Evolutionary conservation across 2,797 vertebrate genomes (phyloP).

Genomic region (Australoheros facetus): DNA sequence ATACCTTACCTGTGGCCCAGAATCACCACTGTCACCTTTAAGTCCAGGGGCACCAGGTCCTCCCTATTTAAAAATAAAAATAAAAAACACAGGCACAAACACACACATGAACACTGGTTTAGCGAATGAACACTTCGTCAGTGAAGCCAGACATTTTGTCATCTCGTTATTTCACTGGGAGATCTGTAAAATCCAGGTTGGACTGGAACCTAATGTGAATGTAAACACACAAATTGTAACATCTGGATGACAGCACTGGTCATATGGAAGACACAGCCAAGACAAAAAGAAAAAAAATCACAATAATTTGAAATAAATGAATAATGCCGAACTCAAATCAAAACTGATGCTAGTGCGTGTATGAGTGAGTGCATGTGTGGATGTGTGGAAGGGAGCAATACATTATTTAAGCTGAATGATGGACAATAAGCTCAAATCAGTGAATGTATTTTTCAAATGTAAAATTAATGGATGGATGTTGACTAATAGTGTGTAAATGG

Average conservation of each 20-base stretch:
- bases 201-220: conserved; percentile 2
- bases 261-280: not conserved
- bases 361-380: not conserved
- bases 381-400: not conserved
- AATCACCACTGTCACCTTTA: conserved; percentile 93
- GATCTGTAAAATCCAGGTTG: not conserved
- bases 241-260: not conserved
- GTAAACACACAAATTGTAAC: conserved; percentile 1
- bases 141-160: conserved; percentile 4
- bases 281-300: not conserved
- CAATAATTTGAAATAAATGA: not conserved
- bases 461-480: conserved; percentile 11
- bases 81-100: not conserved
- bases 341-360: not conserved
- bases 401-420: not conserved
- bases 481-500: not conserved
- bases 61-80: conserved; percentile 75
- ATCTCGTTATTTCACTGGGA: not conserved
- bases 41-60: conserved; percentile 88
- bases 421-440: conserved; percentile 15
- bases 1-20: conserved; percentile 88
- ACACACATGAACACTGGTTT: not conserved
- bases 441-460: conserved; percentile 31
- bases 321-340: not conserved
- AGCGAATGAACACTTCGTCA: not conserved